phyloP scores from a whole-genome alignment of 2,113 vertebrate species.

The Melierax canorus region DNA sequence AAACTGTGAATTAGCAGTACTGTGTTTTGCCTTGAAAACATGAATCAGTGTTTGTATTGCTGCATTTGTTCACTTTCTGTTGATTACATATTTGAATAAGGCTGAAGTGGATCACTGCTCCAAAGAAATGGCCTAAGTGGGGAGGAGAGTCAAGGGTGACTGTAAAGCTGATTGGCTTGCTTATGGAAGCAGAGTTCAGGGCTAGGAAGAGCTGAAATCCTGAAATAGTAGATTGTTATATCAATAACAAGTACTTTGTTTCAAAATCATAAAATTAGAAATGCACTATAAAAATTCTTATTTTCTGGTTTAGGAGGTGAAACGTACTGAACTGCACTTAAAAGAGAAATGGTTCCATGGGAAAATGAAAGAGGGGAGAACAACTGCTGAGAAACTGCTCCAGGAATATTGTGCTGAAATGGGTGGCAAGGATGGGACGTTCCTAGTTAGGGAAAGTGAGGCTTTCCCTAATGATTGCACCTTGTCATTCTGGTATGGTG shows the following conservation, averaged over 20 bases:
- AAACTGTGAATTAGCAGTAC: background rate
- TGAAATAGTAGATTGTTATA: background rate
- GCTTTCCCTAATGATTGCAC: conserved; percentile 82
- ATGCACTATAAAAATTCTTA: background rate
- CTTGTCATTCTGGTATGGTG: conserved; percentile 91
- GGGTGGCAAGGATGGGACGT: conserved; percentile 87
- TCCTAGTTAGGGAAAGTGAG: conserved; percentile 90
- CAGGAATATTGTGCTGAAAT: conserved; percentile 88
- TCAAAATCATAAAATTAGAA: background rate
- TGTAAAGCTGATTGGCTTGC: background rate
- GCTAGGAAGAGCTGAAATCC: background rate
- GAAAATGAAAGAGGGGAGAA: conserved; percentile 82
- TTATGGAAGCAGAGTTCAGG: background rate
- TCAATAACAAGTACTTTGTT: background rate
- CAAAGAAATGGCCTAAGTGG: background rate
- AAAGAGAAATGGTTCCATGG: conserved; percentile 93
- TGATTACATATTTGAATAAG: background rate
- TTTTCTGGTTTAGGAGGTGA: conserved; percentile 59
- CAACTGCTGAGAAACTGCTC: conserved; percentile 86
- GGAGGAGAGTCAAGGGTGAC: background rate
- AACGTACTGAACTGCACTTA: conserved; percentile 79
- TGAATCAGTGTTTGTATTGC: background rate
- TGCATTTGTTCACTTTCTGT: background rate
- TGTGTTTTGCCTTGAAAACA: background rate
- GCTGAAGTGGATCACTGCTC: background rate